phyloP scores from a whole-genome alignment of 2,888 invertebrate species.

The Vanessa cardui region DNA sequence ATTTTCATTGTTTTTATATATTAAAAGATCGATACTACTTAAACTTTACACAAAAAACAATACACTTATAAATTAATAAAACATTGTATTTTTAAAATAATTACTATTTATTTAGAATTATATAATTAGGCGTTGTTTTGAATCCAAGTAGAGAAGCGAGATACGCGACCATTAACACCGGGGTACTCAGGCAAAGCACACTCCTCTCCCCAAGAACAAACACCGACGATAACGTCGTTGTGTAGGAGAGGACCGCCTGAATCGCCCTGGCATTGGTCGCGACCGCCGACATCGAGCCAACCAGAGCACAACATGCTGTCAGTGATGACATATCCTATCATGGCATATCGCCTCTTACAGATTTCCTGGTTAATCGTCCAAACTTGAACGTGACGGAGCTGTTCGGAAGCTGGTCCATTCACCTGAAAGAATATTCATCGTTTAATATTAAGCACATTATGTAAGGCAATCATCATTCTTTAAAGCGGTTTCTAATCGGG shows the following conservation, averaged over 20 bases:
- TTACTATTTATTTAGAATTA: no score
- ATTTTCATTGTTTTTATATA: no score
- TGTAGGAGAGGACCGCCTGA: conserved; percentile 65
- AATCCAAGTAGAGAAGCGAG: conserved; percentile 57
- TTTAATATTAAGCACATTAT: no score
- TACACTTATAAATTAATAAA: no score
- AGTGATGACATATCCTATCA: conserved; percentile 42
- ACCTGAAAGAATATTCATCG: not conserved
- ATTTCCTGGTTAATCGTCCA: not conserved
- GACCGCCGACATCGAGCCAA: conserved; percentile 52
- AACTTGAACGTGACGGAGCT: conserved; percentile 8
- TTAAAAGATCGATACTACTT: no score
- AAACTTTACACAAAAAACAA: no score
- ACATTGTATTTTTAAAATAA: no score
- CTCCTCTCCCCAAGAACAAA: conserved; percentile 52
- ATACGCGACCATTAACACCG: conserved; percentile 55
- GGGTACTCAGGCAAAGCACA: conserved; percentile 49
- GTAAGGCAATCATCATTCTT: no score
- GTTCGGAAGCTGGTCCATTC: not conserved
- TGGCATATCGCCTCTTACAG: conserved; percentile 18
- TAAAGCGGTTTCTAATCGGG: no score
- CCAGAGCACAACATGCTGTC: conserved; percentile 60
- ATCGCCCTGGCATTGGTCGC: conserved; percentile 65
- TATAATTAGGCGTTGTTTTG: conserved; percentile 38
- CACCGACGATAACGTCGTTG: conserved; percentile 48